A percentile compares a stretch with the other conserved stretches of the same genome.
Conservation (phyloP, 2,797 vertebrate species). For the Kryptolebias ocellatus region DNA sequence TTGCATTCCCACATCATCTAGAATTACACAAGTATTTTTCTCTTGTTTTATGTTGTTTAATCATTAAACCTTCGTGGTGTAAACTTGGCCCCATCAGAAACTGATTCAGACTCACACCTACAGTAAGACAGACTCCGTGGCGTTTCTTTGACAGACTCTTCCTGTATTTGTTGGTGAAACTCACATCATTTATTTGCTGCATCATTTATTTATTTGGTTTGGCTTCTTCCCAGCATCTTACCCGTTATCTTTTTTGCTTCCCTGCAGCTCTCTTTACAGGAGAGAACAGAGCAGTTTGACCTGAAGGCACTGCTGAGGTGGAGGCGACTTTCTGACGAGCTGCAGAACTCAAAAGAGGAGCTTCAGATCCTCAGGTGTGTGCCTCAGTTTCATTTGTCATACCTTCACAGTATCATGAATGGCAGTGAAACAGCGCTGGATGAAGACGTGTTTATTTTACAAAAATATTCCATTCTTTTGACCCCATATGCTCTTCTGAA, state of each 20-base stretch:
- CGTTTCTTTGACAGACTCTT: not conserved
- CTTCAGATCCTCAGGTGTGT: conserved; percentile 93
- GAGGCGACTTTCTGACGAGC: conserved; percentile 89
- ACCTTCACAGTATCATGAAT: too few species aligned
- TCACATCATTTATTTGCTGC: not conserved
- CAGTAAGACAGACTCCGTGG: too few species aligned
- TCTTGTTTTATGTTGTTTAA: conserved; percentile 34
- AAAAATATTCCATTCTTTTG: not conserved
- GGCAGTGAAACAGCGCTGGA: not conserved
- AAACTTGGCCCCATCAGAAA: conserved; percentile 9
- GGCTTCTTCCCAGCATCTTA: not conserved
- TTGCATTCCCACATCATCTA: conserved; percentile 44
- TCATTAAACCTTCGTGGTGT: conserved; percentile 35
- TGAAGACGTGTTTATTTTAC: not conserved
- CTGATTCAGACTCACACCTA: not conserved
- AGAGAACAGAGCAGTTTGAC: conserved; percentile 83
- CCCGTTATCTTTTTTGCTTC: conserved; percentile 5
- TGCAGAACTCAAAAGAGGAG: conserved; percentile 88
- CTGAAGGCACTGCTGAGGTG: conserved; percentile 90
- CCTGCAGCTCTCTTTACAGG: conserved; percentile 80
- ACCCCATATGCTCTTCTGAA: not conserved
- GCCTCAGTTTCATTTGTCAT: conserved; percentile 11
- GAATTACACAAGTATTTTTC: conserved; percentile 52
- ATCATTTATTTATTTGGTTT: not conserved
- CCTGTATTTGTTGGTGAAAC: conserved; percentile 11